Evolutionary conservation across 1,140 invertebrate genomes (phyloP).

Genomic region (Drosophila willistoni): DNA sequence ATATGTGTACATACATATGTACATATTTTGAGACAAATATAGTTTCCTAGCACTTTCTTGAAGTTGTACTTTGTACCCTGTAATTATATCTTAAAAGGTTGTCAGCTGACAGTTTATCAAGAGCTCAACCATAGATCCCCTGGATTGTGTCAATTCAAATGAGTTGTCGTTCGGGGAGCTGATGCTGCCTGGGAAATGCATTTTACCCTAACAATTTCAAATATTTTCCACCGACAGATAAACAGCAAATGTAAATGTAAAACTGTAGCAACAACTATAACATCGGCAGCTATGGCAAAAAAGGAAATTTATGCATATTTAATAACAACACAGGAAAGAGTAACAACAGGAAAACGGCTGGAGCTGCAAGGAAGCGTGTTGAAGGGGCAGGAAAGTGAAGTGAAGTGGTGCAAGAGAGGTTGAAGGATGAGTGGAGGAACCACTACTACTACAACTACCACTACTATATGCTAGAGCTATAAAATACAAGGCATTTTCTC

Average conservation of each 20-base stretch:
- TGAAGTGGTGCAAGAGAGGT: constrained; percentile 23
- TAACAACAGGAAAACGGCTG: constrained; percentile 5
- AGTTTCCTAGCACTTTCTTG: too few relatives aligned
- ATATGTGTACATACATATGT: too few relatives aligned
- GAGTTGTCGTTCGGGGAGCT: constrained; percentile 1
- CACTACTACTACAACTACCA: constrained; percentile 14
- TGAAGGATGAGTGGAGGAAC: constrained; percentile 24
- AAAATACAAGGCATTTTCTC: constrained; percentile 75
- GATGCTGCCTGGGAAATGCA: constrained; percentile 9
- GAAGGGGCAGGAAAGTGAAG: constrained; percentile 3
- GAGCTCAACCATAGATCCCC: not conserved
- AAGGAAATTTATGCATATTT: constrained; percentile 80
- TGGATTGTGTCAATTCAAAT: constrained; percentile 11
- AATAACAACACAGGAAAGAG: constrained; percentile 65
- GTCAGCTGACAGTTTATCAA: not conserved
- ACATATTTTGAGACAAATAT: too few relatives aligned
- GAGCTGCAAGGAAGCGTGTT: not conserved
- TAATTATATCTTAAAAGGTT: not conserved
- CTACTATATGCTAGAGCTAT: constrained; percentile 28
- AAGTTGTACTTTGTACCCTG: not conserved
- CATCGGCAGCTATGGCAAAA: constrained; percentile 51
- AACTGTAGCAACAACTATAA: constrained; percentile 41
- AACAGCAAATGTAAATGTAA: constrained; percentile 79
- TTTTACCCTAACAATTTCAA: constrained; percentile 63
- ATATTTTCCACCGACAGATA: constrained; percentile 74